Evolutionary conservation across 2,888 invertebrate genomes (phyloP).

Genomic region (Flexamia atlantica): DNA sequence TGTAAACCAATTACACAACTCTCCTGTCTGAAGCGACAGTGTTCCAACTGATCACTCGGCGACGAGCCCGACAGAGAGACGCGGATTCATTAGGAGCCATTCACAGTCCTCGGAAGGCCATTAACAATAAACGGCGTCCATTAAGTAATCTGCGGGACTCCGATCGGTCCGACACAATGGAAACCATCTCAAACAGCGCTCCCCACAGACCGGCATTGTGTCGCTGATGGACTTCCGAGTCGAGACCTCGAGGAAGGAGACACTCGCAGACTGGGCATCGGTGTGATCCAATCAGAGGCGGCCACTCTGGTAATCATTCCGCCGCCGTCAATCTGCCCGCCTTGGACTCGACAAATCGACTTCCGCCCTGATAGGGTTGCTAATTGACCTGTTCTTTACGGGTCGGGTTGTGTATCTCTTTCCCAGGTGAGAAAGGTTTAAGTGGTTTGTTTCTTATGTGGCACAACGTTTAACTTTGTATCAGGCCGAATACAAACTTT

Average conservation of each 20-base stretch:
- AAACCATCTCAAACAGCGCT: constrained; percentile 36
- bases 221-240: constrained; percentile 41
- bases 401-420: background rate
- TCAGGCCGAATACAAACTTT: too few species aligned
- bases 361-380: background rate
- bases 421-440: background rate
- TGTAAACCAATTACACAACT: too few species aligned
- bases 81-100: constrained; percentile 17
- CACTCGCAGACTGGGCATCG: background rate
- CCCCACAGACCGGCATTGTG: constrained; percentile 44
- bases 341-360: background rate
- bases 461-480: too few species aligned
- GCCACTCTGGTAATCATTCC: constrained; percentile 32
- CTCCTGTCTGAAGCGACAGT: too few species aligned
- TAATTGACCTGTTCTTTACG: background rate
- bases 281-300: constrained; percentile 38
- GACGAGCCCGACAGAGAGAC: too few species aligned
- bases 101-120: constrained; percentile 23
- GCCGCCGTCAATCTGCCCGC: background rate
- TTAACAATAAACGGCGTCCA: constrained; percentile 43
- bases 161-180: constrained; percentile 30
- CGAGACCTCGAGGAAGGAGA: constrained; percentile 22
- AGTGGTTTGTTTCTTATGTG: too few species aligned
- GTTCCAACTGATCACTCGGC: too few species aligned
- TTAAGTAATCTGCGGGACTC: constrained; percentile 27